Percentiles rank a stretch among this genome's conserved stretches.
phyloP scores from a whole-genome alignment of 2,797 vertebrate genomes.

The Eupleurogrammus muticus region DNA sequence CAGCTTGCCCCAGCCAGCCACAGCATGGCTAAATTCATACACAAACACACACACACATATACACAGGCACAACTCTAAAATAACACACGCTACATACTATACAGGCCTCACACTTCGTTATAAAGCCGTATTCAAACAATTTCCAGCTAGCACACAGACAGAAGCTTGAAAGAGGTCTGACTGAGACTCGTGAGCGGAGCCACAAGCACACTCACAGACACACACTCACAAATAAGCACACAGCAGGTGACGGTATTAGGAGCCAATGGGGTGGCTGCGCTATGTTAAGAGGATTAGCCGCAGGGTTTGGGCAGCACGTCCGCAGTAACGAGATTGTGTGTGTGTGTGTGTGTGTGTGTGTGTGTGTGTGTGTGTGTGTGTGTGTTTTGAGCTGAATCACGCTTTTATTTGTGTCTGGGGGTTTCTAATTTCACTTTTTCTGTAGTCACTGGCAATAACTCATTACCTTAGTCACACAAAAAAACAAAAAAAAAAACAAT shows the following conservation, averaged over 20 bases:
- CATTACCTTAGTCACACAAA: neutral
- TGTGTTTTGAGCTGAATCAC: constrained; percentile 23
- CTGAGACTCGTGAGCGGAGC: constrained; percentile 23
- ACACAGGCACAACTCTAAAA: neutral
- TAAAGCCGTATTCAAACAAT: constrained; percentile 11
- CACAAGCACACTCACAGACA: constrained; percentile 39
- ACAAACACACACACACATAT: constrained; percentile 12
- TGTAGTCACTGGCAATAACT: neutral
- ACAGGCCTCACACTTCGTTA: constrained; percentile 10
- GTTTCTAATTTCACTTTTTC: neutral
- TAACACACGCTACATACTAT: neutral
- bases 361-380: constrained; percentile 29
- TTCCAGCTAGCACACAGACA: constrained; percentile 30
- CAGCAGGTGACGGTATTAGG: constrained; percentile 67
- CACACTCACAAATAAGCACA: constrained; percentile 52
- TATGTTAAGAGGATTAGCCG: constrained; percentile 75
- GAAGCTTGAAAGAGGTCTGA: constrained; percentile 17
- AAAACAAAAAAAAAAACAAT: too few relatives aligned
- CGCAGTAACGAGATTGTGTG: constrained; percentile 52
- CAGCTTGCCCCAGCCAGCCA: constrained; percentile 49
- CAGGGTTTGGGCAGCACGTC: constrained; percentile 59
- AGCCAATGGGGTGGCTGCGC: constrained; percentile 58
- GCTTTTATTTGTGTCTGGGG: constrained; percentile 27
- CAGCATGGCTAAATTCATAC: constrained; percentile 25
- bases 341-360: constrained; percentile 36